Evolutionary conservation across 2,888 invertebrate species (phyloP), one percentile per base, ranked within the genome.

Genomic region (Deroplatys truncata): DNA sequence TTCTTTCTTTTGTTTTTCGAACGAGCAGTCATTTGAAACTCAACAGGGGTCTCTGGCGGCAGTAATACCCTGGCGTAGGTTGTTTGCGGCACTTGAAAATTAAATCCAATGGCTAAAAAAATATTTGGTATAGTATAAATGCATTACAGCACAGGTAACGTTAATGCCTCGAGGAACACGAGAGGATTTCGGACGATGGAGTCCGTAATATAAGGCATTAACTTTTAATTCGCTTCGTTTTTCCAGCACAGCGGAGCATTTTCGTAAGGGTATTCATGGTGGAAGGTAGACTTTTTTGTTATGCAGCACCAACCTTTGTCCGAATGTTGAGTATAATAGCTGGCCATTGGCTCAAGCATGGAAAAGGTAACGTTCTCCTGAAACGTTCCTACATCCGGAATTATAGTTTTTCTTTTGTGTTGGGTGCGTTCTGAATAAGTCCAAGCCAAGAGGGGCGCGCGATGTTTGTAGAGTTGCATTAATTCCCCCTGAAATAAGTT

Each of bases 81-180:
- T 90, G 90, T 90, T 90, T 89, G 89, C 87, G 90, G 90, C 90
- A 90, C 90, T 90, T 90, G 90, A 90, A 90, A 90, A 90, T 90
- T 90, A 90, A 90, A 90, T 89, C 90, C 88, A 89, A 89, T 87
- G 89, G 90, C 84, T 90, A 86, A 90, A 89, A 89, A 90, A 90
- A 88, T 86, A 82, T 86, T 86, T 89, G 86, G 82, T 89, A 89
- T 86, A 72, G 56, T 72, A 85, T 86, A 89, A 89, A 89, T 86
- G 89, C 89, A 89, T 86, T 84, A 88, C 56, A 56, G 84, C 89
- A 89, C 86, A 84, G 89, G 89, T 87, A 89, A 89, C 83, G 86
- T 84, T 89, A 89, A 89, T 89, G 82, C 89, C 49, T 83, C 43
- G 29, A 89, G 89, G 56, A 86, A 86, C 28, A 82, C 28, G 87